Evolutionary conservation across 2,888 invertebrate genomes (phyloP).

Genomic region (Listrodromus nycthemerus): DNA sequence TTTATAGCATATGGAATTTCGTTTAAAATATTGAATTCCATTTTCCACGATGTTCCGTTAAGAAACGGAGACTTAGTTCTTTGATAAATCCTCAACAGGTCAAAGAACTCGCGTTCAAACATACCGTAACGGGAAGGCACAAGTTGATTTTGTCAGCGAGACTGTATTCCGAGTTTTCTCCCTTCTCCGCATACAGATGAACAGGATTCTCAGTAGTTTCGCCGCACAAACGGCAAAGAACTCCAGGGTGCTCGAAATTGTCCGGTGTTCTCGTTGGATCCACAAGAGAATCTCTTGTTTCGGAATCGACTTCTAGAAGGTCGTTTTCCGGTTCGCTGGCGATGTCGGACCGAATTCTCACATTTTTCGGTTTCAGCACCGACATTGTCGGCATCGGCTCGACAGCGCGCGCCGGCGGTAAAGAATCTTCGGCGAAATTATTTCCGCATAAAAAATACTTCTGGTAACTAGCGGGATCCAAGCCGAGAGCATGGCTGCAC

Average conservation of each 20-base stretch:
- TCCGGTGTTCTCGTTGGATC: conserved; percentile 26
- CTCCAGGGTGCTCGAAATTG: conserved; percentile 55
- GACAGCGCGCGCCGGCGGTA: not conserved
- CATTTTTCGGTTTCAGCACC: conserved; percentile 33
- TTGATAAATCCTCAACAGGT: too few relatives aligned
- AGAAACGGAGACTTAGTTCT: not conserved
- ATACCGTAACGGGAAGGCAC: conserved; percentile 68
- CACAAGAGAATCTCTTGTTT: conserved; percentile 9
- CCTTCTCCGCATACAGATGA: conserved; percentile 46
- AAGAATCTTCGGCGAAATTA: conserved; percentile 11
- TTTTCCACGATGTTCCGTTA: not conserved
- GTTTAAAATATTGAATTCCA: not conserved
- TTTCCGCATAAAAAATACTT: conserved; percentile 40
- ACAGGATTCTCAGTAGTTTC: conserved; percentile 56
- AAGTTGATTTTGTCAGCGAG: conserved; percentile 68
- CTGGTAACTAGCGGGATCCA: not conserved
- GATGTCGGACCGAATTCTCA: not conserved
- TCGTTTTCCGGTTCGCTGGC: not conserved
- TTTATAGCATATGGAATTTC: too few relatives aligned
- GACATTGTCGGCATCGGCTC: conserved; percentile 19
- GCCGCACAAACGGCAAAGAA: conserved; percentile 67
- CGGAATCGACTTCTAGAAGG: not conserved
- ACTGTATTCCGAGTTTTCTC: conserved; percentile 49
- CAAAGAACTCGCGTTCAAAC: not conserved
- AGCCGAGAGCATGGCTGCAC: conserved; percentile 12